Conservation (phyloP, 2,888 invertebrate species). For the Ormyrus thymus region DNA sequence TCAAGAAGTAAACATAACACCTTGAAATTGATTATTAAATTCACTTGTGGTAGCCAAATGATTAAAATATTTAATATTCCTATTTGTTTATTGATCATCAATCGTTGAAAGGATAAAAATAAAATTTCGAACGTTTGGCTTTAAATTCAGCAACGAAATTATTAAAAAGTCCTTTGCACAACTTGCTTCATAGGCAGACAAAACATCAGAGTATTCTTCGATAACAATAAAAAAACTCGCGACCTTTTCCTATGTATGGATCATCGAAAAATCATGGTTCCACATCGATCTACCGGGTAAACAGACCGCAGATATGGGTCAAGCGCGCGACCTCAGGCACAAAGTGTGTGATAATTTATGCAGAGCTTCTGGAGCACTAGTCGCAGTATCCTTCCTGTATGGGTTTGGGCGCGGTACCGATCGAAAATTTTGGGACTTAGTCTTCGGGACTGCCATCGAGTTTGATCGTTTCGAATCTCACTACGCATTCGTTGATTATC, state of each 20-base stretch:
- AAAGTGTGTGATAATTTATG: constrained; percentile 11
- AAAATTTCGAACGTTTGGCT: no score
- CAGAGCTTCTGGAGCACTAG: constrained; percentile 8
- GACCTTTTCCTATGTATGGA: neutral
- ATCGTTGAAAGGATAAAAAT: no score
- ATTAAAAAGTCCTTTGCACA: neutral
- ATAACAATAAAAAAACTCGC: neutral
- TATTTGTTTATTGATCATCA: no score
- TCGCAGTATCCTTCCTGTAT: neutral
- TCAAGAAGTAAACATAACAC: neutral
- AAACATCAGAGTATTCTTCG: no score
- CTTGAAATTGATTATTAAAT: no score
- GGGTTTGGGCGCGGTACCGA: neutral
- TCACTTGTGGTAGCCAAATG: no score
- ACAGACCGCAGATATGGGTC: neutral
- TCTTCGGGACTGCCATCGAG: constrained; percentile 14
- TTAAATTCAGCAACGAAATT: neutral
- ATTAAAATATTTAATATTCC: no score
- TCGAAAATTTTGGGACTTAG: neutral
- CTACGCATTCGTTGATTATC: constrained; percentile 22
- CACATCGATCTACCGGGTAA: constrained; percentile 18
- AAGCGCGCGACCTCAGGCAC: constrained; percentile 17
- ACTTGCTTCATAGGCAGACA: no score
- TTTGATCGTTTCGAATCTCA: constrained; percentile 43
- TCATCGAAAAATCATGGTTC: constrained; percentile 17